phyloP scores from a whole-genome alignment of 2,797 vertebrate species.

The Morelia viridis region DNA sequence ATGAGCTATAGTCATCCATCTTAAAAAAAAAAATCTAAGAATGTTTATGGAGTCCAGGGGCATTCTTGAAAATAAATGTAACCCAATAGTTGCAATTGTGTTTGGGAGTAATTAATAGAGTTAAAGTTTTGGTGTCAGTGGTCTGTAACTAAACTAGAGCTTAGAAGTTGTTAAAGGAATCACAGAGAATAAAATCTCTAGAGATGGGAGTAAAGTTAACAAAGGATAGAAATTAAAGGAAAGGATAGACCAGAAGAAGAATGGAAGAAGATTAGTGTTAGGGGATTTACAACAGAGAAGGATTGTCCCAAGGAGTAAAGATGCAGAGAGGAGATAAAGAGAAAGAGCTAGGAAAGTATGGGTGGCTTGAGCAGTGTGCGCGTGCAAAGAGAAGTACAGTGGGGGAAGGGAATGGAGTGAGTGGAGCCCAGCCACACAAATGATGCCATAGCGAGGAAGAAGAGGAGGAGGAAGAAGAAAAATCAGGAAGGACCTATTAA shows the following conservation, averaged over 20 bases:
- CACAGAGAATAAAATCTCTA: background rate
- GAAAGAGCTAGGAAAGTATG: background rate
- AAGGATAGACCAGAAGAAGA: background rate
- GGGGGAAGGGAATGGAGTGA: too few relatives aligned
- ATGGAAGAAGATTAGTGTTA: background rate
- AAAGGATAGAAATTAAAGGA: background rate
- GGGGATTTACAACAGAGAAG: background rate
- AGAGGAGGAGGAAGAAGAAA: too few relatives aligned
- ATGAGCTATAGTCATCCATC: background rate
- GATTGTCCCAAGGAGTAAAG: background rate
- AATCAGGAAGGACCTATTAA: background rate
- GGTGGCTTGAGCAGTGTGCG: too few relatives aligned
- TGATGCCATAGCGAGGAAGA: too few relatives aligned
- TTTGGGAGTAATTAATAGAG: background rate
- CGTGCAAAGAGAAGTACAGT: too few relatives aligned
- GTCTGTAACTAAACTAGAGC: background rate
- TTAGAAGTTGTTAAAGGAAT: background rate
- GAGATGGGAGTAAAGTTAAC: background rate
- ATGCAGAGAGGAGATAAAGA: background rate
- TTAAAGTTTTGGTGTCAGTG: background rate
- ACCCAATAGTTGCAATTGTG: background rate
- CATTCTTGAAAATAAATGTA: background rate
- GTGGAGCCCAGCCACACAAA: too few relatives aligned
- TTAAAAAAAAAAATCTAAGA: background rate
- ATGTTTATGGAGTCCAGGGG: background rate